Conservation (phyloP, 2,113 vertebrate genomes). For the Peromyscus leucopus region DNA sequence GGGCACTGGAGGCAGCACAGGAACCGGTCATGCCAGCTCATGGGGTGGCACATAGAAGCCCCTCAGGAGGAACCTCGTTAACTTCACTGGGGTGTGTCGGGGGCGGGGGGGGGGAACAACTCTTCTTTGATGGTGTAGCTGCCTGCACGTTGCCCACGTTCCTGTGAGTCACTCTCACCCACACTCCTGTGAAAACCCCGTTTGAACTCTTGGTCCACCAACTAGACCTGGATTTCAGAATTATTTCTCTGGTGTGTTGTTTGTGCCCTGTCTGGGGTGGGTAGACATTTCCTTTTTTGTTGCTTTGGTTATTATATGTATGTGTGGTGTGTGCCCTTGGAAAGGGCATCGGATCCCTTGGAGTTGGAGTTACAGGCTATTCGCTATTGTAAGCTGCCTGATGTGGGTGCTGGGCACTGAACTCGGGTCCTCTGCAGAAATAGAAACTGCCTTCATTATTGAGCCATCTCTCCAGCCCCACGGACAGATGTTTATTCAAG, state of each 20-base stretch:
- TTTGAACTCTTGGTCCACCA: neutral
- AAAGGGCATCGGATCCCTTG: neutral
- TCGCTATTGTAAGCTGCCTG: neutral
- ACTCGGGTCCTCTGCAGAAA: neutral
- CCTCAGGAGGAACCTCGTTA: neutral
- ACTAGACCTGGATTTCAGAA: neutral
- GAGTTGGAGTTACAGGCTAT: neutral
- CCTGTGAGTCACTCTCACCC: neutral
- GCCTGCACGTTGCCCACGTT: neutral
- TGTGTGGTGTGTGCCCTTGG: neutral
- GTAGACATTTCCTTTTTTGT: neutral
- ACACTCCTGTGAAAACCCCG: neutral
- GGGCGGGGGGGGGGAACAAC: neutral
- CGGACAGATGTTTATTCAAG: neutral
- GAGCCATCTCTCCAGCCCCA: neutral
- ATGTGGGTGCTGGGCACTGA: neutral
- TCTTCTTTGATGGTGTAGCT: neutral
- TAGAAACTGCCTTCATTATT: neutral
- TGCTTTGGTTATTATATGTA: neutral
- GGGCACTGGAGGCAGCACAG: neutral
- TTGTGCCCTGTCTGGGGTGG: neutral
- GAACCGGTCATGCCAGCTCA: neutral
- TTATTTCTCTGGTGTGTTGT: neutral
- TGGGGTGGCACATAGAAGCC: neutral
- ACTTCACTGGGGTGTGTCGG: too few relatives aligned